Evolutionary conservation across 1,140 invertebrate species (phyloP), one percentile per base, ranked within the genome.

Genomic region (Radopholus similis): DNA sequence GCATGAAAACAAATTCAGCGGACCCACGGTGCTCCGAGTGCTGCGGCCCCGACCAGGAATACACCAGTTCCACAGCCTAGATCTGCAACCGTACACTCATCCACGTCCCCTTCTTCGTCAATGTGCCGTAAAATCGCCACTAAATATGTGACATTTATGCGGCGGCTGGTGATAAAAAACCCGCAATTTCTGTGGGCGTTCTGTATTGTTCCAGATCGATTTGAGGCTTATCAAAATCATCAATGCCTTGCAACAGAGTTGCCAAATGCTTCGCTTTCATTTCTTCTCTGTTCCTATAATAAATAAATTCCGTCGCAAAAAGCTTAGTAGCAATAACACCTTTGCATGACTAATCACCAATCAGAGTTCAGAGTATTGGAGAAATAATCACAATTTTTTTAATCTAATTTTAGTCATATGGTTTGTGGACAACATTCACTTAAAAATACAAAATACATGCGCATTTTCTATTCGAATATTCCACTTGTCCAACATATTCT

Each of bases 241-340:
- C 70, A 26, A 70, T 28, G 21, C 37, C 23, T 26, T 64, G 55
- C 13, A 70, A 58, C 34, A 73, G 23, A 18, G 32, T 34, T 49
- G 35, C 54, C 13, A 70, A 30, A 6, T 70, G 66, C 49, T 70
- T 70, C 2, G 38, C 23, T 26, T 73, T 73, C 66, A 73, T n/a
- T n/a, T n/a, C n/a, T n/a, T n/a, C n/a, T n/a, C n/a, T n/a, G n/a
- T n/a, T n/a, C n/a, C n/a, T n/a, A n/a, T n/a, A n/a, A n/a, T n/a
- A n/a, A n/a, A n/a, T n/a, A n/a, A n/a, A n/a, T n/a, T n/a, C n/a
- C n/a, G n/a, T n/a, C n/a, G n/a, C n/a, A n/a, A n/a, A n/a, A n/a
- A n/a, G n/a, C n/a, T n/a, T n/a, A n/a, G n/a, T n/a, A n/a, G n/a
- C n/a, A n/a, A n/a, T n/a, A n/a, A n/a, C n/a, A n/a, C n/a, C n/a